Conservation (phyloP, 2,797 vertebrate genomes). For the Girardinus metallicus region DNA sequence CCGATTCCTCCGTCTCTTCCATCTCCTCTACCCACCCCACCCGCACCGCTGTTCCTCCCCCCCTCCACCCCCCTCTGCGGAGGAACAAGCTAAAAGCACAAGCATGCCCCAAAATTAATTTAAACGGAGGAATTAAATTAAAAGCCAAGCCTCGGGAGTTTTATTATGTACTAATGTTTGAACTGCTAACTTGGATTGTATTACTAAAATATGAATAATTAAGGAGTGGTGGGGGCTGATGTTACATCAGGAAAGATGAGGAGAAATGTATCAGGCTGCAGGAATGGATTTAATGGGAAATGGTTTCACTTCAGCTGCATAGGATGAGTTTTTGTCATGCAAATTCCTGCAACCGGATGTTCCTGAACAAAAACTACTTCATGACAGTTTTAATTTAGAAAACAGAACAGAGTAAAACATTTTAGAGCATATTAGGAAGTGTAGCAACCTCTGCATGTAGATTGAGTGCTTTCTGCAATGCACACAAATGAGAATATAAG, state of each 20-base stretch:
- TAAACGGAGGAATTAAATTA: conserved; percentile 84
- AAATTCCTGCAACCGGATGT: neutral
- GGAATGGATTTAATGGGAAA: conserved; percentile 27
- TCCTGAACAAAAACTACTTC: neutral
- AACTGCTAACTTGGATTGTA: conserved; percentile 81
- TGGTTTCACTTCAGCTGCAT: neutral
- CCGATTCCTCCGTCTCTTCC: conserved; percentile 17
- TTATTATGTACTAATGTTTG: conserved; percentile 84
- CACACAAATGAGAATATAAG: neutral
- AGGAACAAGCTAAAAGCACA: conserved; percentile 68
- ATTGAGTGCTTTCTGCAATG: neutral
- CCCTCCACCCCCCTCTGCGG: conserved; percentile 29
- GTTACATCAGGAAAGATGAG: conserved; percentile 61
- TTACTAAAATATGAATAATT: conserved; percentile 85
- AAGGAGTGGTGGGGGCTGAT: conserved; percentile 76
- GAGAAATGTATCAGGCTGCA: conserved; percentile 29
- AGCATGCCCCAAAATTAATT: conserved; percentile 82
- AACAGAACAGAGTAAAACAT: neutral
- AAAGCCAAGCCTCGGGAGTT: conserved; percentile 83
- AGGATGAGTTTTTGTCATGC: neutral
- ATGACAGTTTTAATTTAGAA: neutral
- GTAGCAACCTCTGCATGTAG: neutral
- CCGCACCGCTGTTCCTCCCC: conserved; percentile 5
- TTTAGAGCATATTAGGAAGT: neutral
- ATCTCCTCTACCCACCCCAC: conserved; percentile 23